These are phyloP conservation scores for Macrobrachium rosenbergii DNA, from an alignment of 1,140 invertebrate genomes.

Conservation along the genomic window DNA sequence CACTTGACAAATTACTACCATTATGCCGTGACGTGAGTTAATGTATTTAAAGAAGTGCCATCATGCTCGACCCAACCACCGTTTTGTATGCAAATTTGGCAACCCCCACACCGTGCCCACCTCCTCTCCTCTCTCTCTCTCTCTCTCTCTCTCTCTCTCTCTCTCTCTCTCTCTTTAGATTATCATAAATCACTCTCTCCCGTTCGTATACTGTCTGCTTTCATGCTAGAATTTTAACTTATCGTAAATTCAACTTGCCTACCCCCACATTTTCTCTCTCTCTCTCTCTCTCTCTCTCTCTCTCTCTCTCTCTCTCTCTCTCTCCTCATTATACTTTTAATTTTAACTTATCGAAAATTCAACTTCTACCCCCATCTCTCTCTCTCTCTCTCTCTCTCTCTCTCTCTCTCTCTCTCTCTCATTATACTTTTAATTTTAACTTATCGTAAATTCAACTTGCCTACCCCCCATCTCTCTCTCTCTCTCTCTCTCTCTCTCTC, in stretches of 20 bases:
- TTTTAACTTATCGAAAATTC: background rate
- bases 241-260: too few species aligned
- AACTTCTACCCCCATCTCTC: background rate
- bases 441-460: background rate
- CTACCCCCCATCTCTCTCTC: background rate
- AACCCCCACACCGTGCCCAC: background rate
- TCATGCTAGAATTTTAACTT: too few species aligned
- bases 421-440: background rate
- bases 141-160: background rate
- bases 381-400: background rate
- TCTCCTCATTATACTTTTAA: background rate
- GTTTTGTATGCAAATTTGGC: background rate
- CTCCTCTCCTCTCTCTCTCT: background rate
- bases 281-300: background rate
- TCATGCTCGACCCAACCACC: background rate
- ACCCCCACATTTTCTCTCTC: background rate
- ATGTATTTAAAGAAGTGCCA: background rate
- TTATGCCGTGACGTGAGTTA: too few species aligned
- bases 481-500: conserved; percentile 5
- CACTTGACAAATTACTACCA: too few species aligned
- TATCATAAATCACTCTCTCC: background rate
- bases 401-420: background rate
- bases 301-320: background rate
- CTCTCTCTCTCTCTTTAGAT: conserved; percentile 9
- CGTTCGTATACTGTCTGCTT: background rate